Evolutionary conservation across 2,888 invertebrate species (phyloP).

Genomic region (Lamellibrachia columna): DNA sequence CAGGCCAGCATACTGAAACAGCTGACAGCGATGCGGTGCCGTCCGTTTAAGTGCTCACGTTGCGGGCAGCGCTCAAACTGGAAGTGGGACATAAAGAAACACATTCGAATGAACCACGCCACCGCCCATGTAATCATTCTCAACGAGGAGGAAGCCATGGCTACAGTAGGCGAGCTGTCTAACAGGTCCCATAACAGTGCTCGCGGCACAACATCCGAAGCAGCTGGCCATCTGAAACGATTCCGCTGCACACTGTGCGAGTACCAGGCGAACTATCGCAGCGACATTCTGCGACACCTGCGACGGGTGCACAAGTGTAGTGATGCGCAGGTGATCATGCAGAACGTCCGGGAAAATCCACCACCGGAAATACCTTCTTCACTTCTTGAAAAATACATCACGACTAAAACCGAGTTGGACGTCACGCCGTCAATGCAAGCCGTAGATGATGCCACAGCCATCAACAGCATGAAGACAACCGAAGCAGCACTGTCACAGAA

Average conservation of each 20-base stretch:
- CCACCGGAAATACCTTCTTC: neutral
- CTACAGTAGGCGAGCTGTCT: conserved; percentile 40
- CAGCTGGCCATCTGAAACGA: neutral
- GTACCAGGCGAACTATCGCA: conserved; percentile 89
- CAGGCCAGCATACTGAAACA: neutral
- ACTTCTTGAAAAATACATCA: neutral
- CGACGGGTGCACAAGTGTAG: conserved; percentile 67
- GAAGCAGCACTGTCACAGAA: conserved; percentile 30
- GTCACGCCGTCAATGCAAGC: conserved; percentile 29
- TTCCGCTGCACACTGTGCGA: conserved; percentile 16
- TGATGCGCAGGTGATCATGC: neutral
- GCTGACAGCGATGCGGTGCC: conserved; percentile 19
- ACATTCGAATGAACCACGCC: conserved; percentile 71
- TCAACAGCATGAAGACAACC: neutral
- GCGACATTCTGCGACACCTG: conserved; percentile 96
- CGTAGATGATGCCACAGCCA: conserved; percentile 29
- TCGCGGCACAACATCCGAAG: neutral
- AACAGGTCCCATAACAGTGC: neutral
- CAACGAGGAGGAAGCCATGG: conserved; percentile 54
- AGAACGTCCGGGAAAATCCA: neutral
- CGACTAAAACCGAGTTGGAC: neutral
- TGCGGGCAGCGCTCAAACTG: conserved; percentile 95
- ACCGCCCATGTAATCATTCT: conserved; percentile 52
- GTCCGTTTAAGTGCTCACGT: conserved; percentile 90
- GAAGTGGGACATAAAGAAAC: conserved; percentile 98